These are phyloP conservation scores for Polydrusus pterygomalis DNA, from an alignment of 2,888 invertebrate species.

Conservation along the genomic window DNA sequence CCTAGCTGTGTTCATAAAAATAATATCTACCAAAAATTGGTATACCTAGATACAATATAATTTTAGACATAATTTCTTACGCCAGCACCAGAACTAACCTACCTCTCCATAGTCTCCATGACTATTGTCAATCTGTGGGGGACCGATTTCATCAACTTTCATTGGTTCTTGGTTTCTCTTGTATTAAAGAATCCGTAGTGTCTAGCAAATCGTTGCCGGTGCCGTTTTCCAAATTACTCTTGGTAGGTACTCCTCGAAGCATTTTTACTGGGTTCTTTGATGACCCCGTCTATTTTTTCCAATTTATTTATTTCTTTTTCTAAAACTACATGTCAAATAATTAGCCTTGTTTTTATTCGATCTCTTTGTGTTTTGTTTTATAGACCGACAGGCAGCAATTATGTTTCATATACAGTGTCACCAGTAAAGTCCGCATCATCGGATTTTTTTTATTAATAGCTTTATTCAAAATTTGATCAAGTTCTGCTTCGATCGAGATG, in stretches of 20 bases:
- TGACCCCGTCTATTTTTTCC: not conserved
- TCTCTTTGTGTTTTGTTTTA: no score
- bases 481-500: no score
- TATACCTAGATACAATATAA: no score
- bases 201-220: constrained; percentile 13
- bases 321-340: constrained; percentile 12
- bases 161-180: constrained; percentile 61
- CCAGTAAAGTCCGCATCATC: no score
- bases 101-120: constrained; percentile 16
- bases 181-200: constrained; percentile 37
- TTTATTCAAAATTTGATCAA: no score
- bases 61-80: constrained; percentile 1
- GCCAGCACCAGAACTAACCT: constrained; percentile 18
- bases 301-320: constrained; percentile 23
- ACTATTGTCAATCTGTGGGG: constrained; percentile 14
- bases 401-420: no score
- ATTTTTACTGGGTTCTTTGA: not conserved
- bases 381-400: no score
- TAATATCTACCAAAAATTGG: no score
- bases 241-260: not conserved
- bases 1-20: no score
- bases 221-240: constrained; percentile 12
- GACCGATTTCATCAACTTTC: constrained; percentile 60
- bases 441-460: no score
- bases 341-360: no score